Conservation (phyloP, 2,113 vertebrate species). For the Caranx ignobilis region DNA sequence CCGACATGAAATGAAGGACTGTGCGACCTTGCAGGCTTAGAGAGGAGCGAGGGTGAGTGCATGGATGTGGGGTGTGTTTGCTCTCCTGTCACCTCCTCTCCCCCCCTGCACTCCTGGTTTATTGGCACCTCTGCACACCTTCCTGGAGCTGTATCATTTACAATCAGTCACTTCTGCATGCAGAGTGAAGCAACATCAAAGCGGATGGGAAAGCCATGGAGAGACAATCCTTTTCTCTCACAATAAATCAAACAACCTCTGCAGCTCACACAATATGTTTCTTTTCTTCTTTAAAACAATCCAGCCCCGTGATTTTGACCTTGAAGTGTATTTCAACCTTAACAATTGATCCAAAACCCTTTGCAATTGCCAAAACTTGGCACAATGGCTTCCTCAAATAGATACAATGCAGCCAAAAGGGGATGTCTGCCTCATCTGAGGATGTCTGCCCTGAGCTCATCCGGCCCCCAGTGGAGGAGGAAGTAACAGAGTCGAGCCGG, state of each 20-base stretch:
- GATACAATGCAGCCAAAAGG: constrained; percentile 61
- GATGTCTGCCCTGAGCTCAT: constrained; percentile 54
- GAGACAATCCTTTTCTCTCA: constrained; percentile 28
- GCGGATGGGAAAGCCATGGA: constrained; percentile 31
- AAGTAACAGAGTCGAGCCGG: constrained; percentile 55
- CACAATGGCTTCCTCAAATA: constrained; percentile 57
- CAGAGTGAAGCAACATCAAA: constrained; percentile 61
- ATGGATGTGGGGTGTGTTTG: constrained; percentile 32
- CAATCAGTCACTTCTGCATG: constrained; percentile 46
- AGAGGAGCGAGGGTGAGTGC: constrained; percentile 16
- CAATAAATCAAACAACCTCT: constrained; percentile 44
- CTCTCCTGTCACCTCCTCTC: constrained; percentile 35
- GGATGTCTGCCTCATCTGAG: constrained; percentile 48
- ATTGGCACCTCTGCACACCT: constrained; percentile 15
- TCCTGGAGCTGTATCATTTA: constrained; percentile 48
- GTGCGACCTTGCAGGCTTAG: constrained; percentile 60
- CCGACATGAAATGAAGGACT: constrained; percentile 57
- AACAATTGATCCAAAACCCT: constrained; percentile 42
- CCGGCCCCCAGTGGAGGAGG: constrained; percentile 50
- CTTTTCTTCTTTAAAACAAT: constrained; percentile 39
- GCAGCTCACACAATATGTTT: constrained; percentile 20
- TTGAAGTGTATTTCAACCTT: constrained; percentile 36
- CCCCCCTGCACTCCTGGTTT: constrained; percentile 14
- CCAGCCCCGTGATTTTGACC: constrained; percentile 40
- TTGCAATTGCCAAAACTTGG: constrained; percentile 10